These are phyloP conservation scores for Oppia nitens DNA, from an alignment of 1,140 invertebrate species.

Conservation along the genomic window DNA sequence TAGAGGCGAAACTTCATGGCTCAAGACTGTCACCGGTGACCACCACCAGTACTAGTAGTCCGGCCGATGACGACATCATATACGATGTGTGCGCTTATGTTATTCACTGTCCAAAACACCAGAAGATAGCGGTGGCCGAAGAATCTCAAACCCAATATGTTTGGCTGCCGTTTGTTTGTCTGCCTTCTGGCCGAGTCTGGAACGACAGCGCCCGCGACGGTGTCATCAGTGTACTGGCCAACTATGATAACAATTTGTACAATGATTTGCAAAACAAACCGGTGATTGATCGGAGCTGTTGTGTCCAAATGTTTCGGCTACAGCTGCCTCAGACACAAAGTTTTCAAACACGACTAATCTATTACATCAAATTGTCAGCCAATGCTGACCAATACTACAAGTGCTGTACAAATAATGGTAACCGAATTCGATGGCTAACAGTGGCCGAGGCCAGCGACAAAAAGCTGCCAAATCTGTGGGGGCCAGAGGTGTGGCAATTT, in stretches of 20 bases:
- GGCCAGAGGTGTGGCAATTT: conserved; percentile 2
- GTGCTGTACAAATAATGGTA: neutral
- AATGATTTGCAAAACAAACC: neutral
- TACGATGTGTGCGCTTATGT: neutral
- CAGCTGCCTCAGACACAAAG: conserved; percentile 5
- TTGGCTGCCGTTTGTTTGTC: conserved; percentile 8
- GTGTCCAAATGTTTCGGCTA: conserved; percentile 6
- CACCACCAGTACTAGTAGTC: too few relatives aligned
- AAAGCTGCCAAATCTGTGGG: conserved; percentile 1
- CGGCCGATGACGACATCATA: neutral
- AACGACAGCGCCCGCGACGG: neutral
- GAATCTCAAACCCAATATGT: neutral
- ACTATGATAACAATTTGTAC: neutral
- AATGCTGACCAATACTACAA: neutral
- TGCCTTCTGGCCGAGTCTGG: conserved; percentile 2
- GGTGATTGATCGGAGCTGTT: neutral
- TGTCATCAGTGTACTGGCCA: neutral
- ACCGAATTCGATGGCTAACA: neutral
- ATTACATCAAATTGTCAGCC: neutral
- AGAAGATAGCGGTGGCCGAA: neutral
- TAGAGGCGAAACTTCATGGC: too few relatives aligned
- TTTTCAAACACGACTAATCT: conserved; percentile 10
- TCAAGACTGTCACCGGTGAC: neutral
- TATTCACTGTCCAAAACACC: conserved; percentile 3
- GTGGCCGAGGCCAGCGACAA: neutral